Percentiles rank a stretch among this genome's conserved stretches.
These are phyloP conservation scores for Tokudaia muenninki DNA, from an alignment of 2,797 vertebrate genomes.

Conservation along the genomic window DNA sequence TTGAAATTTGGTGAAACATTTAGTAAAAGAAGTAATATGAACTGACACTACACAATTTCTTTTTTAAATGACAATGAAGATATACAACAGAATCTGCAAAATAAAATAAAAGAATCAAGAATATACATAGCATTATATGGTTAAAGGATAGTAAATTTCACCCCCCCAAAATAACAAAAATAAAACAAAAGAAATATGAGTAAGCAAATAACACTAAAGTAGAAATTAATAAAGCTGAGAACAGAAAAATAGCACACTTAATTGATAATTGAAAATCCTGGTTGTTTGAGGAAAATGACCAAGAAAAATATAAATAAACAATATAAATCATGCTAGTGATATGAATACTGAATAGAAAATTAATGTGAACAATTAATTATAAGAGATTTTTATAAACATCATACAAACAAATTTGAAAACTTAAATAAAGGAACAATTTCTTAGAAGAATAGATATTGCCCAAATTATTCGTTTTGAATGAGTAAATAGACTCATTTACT, in stretches of 20 bases:
- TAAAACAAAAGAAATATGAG: background rate
- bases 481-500: background rate
- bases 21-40: slow-evolving; percentile 12
- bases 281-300: background rate
- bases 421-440: background rate
- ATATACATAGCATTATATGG: background rate
- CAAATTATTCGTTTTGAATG: background rate
- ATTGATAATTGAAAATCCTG: background rate
- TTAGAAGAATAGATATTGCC: background rate
- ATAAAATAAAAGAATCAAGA: slow-evolving; percentile 3
- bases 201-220: background rate
- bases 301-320: background rate
- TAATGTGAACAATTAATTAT: background rate
- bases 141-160: background rate
- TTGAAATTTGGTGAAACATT: background rate
- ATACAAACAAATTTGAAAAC: slow-evolving; percentile 30
- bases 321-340: background rate
- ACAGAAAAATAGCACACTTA: background rate
- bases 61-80: background rate
- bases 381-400: background rate
- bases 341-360: background rate
- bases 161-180: background rate
- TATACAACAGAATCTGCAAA: background rate
- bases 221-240: background rate
- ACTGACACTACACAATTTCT: background rate